phyloP scores from a whole-genome alignment of 2,888 invertebrate species.

The Pristionchus exspectatus region DNA sequence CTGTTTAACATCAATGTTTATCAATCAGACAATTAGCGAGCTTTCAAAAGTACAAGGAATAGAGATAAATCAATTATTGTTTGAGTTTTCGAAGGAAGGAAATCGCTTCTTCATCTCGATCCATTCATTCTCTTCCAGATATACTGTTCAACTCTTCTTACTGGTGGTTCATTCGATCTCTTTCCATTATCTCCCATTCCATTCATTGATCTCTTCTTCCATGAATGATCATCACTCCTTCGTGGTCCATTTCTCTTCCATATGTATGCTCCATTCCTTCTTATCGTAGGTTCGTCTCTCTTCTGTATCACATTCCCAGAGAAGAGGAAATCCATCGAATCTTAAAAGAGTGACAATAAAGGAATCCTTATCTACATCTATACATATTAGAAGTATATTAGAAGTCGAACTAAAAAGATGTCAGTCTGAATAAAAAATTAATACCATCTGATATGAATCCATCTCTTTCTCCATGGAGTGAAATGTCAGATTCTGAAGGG shows the following conservation, averaged over 20 bases:
- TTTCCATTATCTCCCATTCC: neutral
- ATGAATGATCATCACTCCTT: neutral
- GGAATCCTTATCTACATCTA: neutral
- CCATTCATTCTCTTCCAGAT: neutral
- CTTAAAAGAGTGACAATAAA: neutral
- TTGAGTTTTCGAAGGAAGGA: neutral
- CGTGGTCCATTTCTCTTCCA: constrained; percentile 3
- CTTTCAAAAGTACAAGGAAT: neutral
- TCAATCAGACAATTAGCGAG: neutral
- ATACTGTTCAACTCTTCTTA: constrained; percentile 14
- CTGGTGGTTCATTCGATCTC: neutral
- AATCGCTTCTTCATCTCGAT: neutral
- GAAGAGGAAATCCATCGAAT: neutral
- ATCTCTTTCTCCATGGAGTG: neutral
- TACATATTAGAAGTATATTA: neutral
- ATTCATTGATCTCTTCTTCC: constrained; percentile 36
- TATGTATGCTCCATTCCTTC: neutral
- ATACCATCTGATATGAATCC: neutral
- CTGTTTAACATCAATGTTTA: neutral
- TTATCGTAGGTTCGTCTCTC: neutral
- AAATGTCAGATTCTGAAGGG: neutral
- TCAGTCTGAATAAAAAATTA: no score
- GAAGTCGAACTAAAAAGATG: neutral
- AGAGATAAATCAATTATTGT: neutral
- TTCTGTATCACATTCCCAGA: neutral